These are phyloP conservation scores for Myrmecophaga tridactyla DNA, from an alignment of 2,113 vertebrate genomes.

Conservation along the genomic window DNA sequence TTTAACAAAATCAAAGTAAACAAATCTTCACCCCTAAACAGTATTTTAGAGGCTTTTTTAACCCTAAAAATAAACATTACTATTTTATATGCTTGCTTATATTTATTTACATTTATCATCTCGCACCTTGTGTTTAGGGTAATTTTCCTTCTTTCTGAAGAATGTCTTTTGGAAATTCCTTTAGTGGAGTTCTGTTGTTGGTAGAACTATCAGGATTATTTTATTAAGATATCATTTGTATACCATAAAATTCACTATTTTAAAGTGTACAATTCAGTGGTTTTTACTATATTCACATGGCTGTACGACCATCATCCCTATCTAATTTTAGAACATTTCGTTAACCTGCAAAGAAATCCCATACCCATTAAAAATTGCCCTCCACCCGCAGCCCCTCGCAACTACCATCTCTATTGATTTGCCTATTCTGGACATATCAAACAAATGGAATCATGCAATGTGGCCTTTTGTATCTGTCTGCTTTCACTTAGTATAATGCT, in stretches of 20 bases:
- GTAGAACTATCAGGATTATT: not conserved
- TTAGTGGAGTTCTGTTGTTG: not conserved
- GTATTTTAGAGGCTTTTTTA: not conserved
- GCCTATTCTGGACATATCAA: not conserved
- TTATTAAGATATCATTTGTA: not conserved
- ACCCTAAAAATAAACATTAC: not conserved
- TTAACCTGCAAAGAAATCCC: not conserved
- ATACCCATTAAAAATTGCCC: not conserved
- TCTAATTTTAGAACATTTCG: not conserved
- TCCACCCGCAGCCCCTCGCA: not conserved
- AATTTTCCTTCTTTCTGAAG: constrained; percentile 10
- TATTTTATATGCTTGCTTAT: not conserved
- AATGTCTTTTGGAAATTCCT: not conserved
- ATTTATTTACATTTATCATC: constrained; percentile 7
- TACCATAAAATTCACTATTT: not conserved
- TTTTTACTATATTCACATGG: not conserved
- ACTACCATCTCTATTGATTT: not conserved
- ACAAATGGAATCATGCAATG: not conserved
- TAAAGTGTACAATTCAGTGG: not conserved
- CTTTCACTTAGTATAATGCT: not conserved
- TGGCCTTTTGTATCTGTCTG: not conserved
- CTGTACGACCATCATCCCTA: not conserved
- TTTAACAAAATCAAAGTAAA: constrained; percentile 16
- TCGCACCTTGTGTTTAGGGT: not conserved
- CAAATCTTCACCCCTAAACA: not conserved